These are phyloP conservation scores for Trididemnum clinides DNA, from an alignment of 23 tunicate species.

Conservation along the genomic window DNA sequence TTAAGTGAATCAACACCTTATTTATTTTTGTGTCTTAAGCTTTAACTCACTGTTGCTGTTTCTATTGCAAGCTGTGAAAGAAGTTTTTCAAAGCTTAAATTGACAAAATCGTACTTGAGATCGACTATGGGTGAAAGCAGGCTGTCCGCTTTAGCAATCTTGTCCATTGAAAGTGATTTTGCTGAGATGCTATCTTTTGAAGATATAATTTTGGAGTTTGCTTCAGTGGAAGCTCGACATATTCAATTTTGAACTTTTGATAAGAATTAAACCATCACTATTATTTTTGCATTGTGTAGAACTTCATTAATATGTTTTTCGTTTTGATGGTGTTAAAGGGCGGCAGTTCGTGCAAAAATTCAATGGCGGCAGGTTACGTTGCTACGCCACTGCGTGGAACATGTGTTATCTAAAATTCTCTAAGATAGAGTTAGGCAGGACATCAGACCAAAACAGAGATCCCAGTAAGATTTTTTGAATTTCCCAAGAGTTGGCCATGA, in stretches of 20 bases:
- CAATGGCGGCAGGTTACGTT: no score
- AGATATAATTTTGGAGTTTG: slow-evolving; percentile 11
- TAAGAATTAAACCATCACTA: slow-evolving; percentile 3
- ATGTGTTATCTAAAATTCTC: no score
- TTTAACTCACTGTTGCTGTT: slow-evolving; percentile 41
- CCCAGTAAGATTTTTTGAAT: no score
- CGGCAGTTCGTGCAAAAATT: no score
- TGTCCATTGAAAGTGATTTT: slow-evolving; percentile 34
- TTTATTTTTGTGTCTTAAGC: slow-evolving; percentile 25
- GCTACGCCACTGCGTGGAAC: no score
- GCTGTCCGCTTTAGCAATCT: not conserved
- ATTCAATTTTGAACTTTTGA: slow-evolving; percentile 28
- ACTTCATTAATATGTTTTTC: no score
- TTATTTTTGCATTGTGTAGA: not conserved
- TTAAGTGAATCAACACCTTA: slow-evolving; percentile 35
- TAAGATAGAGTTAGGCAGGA: no score
- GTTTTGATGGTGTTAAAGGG: no score
- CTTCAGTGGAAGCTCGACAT: slow-evolving; percentile 11
- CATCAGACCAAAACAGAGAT: no score
- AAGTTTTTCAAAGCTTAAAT: slow-evolving; percentile 41
- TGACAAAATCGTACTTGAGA: slow-evolving; percentile 34
- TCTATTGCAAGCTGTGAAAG: slow-evolving; percentile 37
- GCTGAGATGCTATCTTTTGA: slow-evolving; percentile 6
- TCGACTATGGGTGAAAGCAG: not conserved
- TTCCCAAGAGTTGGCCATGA: no score